Percentiles rank a stretch among this genome's conserved stretches.
These are phyloP conservation scores for Phocoena sinus DNA, from an alignment of 2,113 vertebrate genomes.

Conservation along the genomic window DNA sequence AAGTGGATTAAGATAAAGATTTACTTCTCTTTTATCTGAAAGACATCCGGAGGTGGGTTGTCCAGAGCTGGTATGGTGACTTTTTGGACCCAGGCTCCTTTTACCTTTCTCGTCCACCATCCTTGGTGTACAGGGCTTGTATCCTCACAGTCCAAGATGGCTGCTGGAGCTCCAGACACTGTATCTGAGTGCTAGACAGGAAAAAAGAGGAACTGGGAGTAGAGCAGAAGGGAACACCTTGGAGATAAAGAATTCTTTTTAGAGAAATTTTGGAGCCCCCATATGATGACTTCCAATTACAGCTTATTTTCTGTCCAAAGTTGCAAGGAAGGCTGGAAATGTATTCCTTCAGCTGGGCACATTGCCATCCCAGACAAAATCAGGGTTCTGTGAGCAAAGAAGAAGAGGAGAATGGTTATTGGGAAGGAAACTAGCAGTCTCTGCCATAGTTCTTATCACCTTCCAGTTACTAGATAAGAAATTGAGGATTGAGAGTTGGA, in stretches of 20 bases:
- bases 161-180: background rate
- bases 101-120: background rate
- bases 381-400: background rate
- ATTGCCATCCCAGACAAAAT: background rate
- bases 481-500: background rate
- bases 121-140: background rate
- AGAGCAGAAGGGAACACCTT: background rate
- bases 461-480: background rate
- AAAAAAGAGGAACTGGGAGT: background rate
- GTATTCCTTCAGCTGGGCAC: background rate
- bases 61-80: background rate
- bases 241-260: background rate
- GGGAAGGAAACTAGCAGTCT: background rate
- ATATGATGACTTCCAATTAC: background rate
- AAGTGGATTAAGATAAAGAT: background rate
- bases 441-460: background rate
- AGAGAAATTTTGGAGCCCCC: background rate
- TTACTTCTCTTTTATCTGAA: background rate
- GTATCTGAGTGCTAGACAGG: background rate
- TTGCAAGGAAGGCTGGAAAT: background rate
- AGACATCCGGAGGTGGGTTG: background rate
- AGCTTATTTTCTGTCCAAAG: background rate
- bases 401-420: background rate
- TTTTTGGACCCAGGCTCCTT: background rate
- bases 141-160: background rate